Base-by-base conservation (phyloP, 2,113 vertebrate species). In the Falcunculus frontatus region DNA sequence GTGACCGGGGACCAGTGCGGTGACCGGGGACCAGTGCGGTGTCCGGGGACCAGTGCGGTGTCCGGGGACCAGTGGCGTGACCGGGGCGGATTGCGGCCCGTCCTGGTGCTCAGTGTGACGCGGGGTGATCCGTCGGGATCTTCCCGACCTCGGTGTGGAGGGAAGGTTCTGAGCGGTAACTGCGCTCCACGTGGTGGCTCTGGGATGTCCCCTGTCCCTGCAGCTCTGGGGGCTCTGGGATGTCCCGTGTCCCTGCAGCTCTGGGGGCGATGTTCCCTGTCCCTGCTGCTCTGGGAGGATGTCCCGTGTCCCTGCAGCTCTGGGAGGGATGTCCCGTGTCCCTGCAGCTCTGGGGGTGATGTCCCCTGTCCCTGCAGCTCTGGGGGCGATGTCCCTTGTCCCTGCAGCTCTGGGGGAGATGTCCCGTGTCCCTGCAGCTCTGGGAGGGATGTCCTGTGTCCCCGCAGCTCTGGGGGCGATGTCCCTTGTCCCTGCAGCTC, bases 261-360 rank as follows among this genome's bases (percentile, higher is more conserved):
- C 64, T 27, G 44, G 19, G 44, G 8, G 25, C 0, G 19, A 9
- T 55, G 53, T 33, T 11, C 18, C 30, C 7, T 22, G 27, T 39
- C 35, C 30, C 42, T 23, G 5, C 15, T 46, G 63, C 42, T 46
- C 42, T 33, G 25, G 46, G 65, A 6, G 13, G 29, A 8, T 55
- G 30, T 41, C 5, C 37, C 37, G 0, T 19, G 37, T 55, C 52
- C 17, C 39, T 4, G 1, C 11, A 33, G 30, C 22, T 44, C 52
- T 13, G 10, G 25, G 53, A 2, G 3, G 0, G 42, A 7, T 59
- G 8, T 35, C 4, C 27, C 21, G 0, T 26, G 29, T 62, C 16
- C 39, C 39, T 6, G 3, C 29, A 55, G n/a, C 18, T 30, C n/a
- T 30, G 46, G 7, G 18, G 11, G 16, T 0, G 49, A 10, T 60